Base-by-base conservation (phyloP, 2,113 vertebrate genomes). In the Centropus unirufus region DNA sequence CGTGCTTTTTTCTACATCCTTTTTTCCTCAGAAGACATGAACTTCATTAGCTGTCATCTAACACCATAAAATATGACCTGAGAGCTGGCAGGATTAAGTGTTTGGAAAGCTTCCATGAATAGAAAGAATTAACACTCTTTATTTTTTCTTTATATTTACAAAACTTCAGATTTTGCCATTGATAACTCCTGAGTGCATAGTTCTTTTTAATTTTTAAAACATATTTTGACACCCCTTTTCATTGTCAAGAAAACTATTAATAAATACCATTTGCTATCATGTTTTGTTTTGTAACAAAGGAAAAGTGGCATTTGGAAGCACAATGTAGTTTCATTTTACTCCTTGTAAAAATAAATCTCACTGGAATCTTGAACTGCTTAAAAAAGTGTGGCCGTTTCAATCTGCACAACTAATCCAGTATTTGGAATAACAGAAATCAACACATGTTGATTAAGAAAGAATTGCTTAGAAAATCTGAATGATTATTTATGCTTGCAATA, bases 121-220 rank as follows among this genome's bases (percentile, higher is more conserved):
- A 83, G 8, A 5, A 68, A 73, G 29, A 55, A 64, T 47, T 40
- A 73, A 52, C 26, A 57, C 5, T 47, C 23, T 84, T 87, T 63
- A 61, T 87, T 95, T 88, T 74, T 39, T 20, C 5, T 80, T 80
- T 64, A 55, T 36, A 89, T 89, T 66, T 57, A 51, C 5, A 80
- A 83, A 92, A 47, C 14, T 79, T 83, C 23, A 47, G 6, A 40
- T 77, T 68, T 91, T 89, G 12, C 69, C 6, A 23, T 26, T 72
- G 36, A 30, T 61, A 77, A 6, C 5, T 66, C 6, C 63, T 81
- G 84, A 54, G 12, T 1, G 0, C 57, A 63, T 14, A 66, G 51
- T 32, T 90, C 29, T 67, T 85, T 90, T 89, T 79, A 3, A 57
- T 61, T 92, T 94, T 79, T 57, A 74, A 87, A 80, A 13, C 9